Conservation (phyloP, 1,140 invertebrate species). For the Zophobas atratus region DNA sequence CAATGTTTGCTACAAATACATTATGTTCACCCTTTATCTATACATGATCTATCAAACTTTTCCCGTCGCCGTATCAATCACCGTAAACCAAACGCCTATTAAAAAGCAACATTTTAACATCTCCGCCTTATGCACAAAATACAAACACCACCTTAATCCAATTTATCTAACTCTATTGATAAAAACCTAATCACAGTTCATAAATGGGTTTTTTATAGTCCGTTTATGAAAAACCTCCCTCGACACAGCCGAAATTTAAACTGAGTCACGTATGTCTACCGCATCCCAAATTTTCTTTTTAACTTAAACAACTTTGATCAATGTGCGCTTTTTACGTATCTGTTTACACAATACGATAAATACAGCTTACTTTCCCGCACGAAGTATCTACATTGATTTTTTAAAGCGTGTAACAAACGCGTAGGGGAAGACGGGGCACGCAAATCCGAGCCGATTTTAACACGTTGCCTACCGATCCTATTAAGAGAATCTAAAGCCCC, state of each 20-base stretch:
- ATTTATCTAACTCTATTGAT: constrained; percentile 23
- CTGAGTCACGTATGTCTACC: constrained; percentile 20
- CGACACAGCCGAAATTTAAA: not conserved
- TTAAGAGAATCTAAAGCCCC: not conserved
- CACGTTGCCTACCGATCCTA: constrained; percentile 13
- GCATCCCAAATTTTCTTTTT: constrained; percentile 17
- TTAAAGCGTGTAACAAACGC: constrained; percentile 29
- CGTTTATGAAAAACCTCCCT: constrained; percentile 10
- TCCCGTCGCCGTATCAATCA: not conserved
- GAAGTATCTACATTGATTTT: constrained; percentile 41
- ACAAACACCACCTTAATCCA: constrained; percentile 23
- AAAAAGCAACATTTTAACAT: not conserved
- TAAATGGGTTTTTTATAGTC: constrained; percentile 26
- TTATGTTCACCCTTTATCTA: not conserved
- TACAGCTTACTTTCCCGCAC: constrained; percentile 40
- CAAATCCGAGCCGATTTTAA: constrained; percentile 8
- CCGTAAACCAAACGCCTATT: no score
- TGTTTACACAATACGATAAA: constrained; percentile 43
- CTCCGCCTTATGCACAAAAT: constrained; percentile 3
- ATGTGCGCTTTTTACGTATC: constrained; percentile 28
- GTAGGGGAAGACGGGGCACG: constrained; percentile 7
- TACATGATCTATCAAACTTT: constrained; percentile 1
- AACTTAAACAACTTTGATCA: constrained; percentile 30
- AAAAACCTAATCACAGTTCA: constrained; percentile 22
- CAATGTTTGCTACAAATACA: not conserved